Percentiles rank a stretch among this genome's conserved stretches.
These are phyloP conservation scores for Bucorvus abyssinicus DNA, from an alignment of 2,797 vertebrate genomes.

Conservation along the genomic window DNA sequence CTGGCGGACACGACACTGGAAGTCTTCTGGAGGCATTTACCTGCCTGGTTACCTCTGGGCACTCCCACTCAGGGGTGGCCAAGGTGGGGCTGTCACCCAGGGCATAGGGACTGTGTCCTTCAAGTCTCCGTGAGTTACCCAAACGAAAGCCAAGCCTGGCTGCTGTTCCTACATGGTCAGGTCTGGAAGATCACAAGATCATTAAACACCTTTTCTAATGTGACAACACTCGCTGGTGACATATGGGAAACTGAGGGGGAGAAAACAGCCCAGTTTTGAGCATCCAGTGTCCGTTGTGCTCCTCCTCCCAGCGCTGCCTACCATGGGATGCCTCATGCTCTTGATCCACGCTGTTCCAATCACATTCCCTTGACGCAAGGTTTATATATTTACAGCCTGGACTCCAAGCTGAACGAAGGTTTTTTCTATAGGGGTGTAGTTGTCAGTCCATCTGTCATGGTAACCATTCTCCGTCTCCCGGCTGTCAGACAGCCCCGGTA, in stretches of 20 bases:
- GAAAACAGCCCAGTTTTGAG: neutral
- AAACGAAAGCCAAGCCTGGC: neutral
- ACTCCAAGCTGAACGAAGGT: constrained; percentile 8
- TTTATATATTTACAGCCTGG: constrained; percentile 27
- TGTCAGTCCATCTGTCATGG: constrained; percentile 55
- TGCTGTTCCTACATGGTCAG: neutral
- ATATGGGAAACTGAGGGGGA: neutral
- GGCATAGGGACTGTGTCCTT: neutral
- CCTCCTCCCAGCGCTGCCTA: neutral
- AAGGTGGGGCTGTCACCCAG: neutral
- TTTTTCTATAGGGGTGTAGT: constrained; percentile 32
- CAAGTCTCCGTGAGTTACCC: neutral
- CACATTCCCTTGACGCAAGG: neutral
- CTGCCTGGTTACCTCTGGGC: neutral
- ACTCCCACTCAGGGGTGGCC: neutral
- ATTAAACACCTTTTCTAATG: neutral
- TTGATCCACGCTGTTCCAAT: neutral
- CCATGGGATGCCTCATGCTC: neutral
- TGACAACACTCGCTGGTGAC: neutral
- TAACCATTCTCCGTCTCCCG: neutral
- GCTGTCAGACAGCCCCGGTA: neutral
- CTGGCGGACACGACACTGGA: neutral
- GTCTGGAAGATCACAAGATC: neutral
- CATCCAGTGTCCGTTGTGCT: neutral
- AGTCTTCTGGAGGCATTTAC: neutral